Base-by-base conservation (phyloP, 2,797 vertebrate genomes). In the Falco concolor region DNA sequence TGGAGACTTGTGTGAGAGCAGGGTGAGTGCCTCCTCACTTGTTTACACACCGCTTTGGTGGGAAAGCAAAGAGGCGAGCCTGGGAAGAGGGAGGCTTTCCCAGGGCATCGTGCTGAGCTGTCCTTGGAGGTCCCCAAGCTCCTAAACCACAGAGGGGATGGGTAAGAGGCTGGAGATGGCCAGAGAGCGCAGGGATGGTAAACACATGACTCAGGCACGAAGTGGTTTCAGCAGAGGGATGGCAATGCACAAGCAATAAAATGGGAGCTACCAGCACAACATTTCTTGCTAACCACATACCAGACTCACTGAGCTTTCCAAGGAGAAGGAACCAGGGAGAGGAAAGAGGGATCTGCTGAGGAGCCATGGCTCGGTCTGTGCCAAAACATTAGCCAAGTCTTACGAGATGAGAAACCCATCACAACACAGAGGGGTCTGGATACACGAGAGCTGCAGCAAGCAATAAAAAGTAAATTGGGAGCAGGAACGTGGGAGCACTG, bases 301-400 rank as follows among this genome's bases (percentile, higher is more conserved):
- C 79, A 47, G 18, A 32, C 61, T 90, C 1, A 0, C 30, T 67
- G 8, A 1, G 54, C 69, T 93, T 93, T 76, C 59, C 65, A 63
- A 63, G 59, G 56, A 93, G 53, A 83, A 86, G 73, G 23, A 6
- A 63, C 13, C 27, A 21, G 20, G 30, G 16, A 88, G 47, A 49
- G 13, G 54, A 76, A 87, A 36, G 25, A 54, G 24, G 24, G 27
- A 54, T 59, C 60, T 93, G 42, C 53, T 14, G 20, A 77, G 45
- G 10, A 86, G 13, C 64, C 23, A 5, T 27, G 28, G 17, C 45
- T 45, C 0, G 1, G 20, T 44, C 64, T 1, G 0, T 50, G 30
- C 22, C 73, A 61, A 64, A 83, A 34, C 4, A 5, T 45, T 50
- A 70, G 17, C 18, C 28, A 32, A 32, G 24, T 50, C 0, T 4